A percentile compares a stretch with the other conserved stretches of the same genome.
Evolutionary conservation across 2,888 invertebrate genomes (phyloP).

Genomic region (Trissolcus japonicus): DNA sequence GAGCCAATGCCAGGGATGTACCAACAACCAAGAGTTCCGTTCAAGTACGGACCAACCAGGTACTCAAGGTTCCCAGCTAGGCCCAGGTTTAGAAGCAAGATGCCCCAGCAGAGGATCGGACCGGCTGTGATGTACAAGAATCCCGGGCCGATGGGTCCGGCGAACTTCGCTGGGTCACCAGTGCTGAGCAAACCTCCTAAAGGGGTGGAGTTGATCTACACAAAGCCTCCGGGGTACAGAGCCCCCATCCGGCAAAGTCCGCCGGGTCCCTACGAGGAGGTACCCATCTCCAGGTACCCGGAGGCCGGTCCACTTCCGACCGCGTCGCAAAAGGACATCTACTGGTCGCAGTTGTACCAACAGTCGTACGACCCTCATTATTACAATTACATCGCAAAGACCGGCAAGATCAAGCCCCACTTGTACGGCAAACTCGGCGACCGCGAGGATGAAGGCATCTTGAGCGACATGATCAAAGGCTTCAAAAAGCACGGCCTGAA

Average conservation of each 20-base stretch:
- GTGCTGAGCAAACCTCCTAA: slow-evolving; percentile 39
- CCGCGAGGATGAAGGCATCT: slow-evolving; percentile 65
- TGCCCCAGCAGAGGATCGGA: slow-evolving; percentile 61
- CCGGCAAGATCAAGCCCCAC: slow-evolving; percentile 71
- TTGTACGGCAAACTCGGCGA: slow-evolving; percentile 68
- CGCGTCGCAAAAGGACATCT: slow-evolving; percentile 62
- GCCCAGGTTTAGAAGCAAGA: slow-evolving; percentile 29
- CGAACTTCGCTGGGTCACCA: slow-evolving; percentile 34
- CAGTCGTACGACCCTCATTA: slow-evolving; percentile 73
- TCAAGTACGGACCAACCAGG: slow-evolving; percentile 20
- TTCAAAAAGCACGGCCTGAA: slow-evolving; percentile 72
- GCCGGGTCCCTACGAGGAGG: slow-evolving; percentile 64
- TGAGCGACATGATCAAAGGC: slow-evolving; percentile 66
- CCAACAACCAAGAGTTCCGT: slow-evolving; percentile 14
- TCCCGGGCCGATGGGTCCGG: slow-evolving; percentile 46
- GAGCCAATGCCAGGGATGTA: slow-evolving; percentile 4
- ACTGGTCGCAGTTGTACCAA: slow-evolving; percentile 70
- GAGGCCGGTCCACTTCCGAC: slow-evolving; percentile 57
- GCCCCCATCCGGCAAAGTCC: slow-evolving; percentile 53
- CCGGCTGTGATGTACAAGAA: slow-evolving; percentile 61
- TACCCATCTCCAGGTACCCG: slow-evolving; percentile 65
- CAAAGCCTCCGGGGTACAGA: slow-evolving; percentile 65
- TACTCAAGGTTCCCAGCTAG: slow-evolving; percentile 26
- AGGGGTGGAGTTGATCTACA: slow-evolving; percentile 67
- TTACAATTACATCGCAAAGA: slow-evolving; percentile 71